Evolutionary conservation across 2,113 vertebrate genomes (phyloP), one percentile per base, ranked within the genome.

Genomic region (Aix galericulata): DNA sequence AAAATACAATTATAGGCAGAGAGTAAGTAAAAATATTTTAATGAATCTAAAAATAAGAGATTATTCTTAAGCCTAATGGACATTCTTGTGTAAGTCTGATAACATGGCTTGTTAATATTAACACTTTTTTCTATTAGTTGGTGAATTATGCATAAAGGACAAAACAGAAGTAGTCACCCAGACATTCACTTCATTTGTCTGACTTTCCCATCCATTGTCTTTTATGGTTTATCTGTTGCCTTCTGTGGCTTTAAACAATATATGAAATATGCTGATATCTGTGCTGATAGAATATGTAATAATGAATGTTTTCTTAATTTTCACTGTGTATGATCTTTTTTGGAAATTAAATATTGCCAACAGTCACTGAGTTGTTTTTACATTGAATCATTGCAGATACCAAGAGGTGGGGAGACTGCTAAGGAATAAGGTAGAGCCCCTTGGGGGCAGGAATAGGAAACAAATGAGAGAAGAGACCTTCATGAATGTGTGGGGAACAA

Each of bases 81-180:
- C 79, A 66, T 86, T 94, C 29, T 22, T 89, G 31, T 77, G 32
- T 27, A 80, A 58, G 31, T 86, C 84, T 82, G 73, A 38, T 77
- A 93, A 32, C 42, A 90, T 66, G 74, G 10, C 79, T 95, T 92
- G 31, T 50, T 95, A 91, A 95, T 91, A 73, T 21, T 95, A 32
- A 40, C 29, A 36, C 4, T 20, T 40, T 8, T 91, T 68, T 11
- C 44, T 93, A 40, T 95, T 88, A 88, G 82, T 82, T 53, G 69
- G 73, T 93, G 90, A 95, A 92, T 94, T 95, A 92, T 94, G 85
- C 89, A 95, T 96, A 95, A 95, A 96, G 88, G 95, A 69, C 89
- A 93, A 95, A 95, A 85, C 32, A 88, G 80, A 93, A 90, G 91
- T 88, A 93, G 71, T 81, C 59, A 38, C 27, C 31, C 36, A 71